Conservation (phyloP, 2,888 invertebrate genomes). For the Mycalesis mineus region DNA sequence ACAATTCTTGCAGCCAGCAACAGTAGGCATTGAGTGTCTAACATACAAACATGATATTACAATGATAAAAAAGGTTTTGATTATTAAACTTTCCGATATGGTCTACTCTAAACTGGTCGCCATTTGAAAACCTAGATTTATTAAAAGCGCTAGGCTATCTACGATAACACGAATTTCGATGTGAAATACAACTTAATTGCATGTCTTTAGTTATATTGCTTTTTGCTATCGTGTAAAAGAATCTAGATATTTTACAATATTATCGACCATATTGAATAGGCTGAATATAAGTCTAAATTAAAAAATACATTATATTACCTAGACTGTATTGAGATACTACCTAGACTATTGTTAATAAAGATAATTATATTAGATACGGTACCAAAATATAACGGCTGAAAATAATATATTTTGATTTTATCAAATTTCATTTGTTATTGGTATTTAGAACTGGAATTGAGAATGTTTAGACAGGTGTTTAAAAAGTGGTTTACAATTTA, state of each 20-base stretch:
- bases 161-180: no score
- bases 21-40: no score
- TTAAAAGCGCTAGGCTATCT: no score
- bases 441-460: neutral
- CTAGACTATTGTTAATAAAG: neutral
- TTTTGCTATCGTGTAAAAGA: neutral
- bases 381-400: neutral
- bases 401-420: neutral
- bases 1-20: no score
- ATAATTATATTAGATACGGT: slow-evolving; percentile 2
- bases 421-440: neutral
- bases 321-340: no score
- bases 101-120: no score
- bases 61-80: no score
- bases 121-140: no score
- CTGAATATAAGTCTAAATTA: neutral
- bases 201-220: neutral
- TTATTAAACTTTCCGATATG: no score
- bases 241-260: neutral
- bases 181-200: neutral
- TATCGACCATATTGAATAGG: neutral
- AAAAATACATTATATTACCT: neutral
- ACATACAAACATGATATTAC: no score
- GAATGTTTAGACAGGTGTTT: neutral
- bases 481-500: no score